Evolutionary conservation across 2,888 invertebrate species (phyloP).

Genomic region (Drosophila prostipennis): DNA sequence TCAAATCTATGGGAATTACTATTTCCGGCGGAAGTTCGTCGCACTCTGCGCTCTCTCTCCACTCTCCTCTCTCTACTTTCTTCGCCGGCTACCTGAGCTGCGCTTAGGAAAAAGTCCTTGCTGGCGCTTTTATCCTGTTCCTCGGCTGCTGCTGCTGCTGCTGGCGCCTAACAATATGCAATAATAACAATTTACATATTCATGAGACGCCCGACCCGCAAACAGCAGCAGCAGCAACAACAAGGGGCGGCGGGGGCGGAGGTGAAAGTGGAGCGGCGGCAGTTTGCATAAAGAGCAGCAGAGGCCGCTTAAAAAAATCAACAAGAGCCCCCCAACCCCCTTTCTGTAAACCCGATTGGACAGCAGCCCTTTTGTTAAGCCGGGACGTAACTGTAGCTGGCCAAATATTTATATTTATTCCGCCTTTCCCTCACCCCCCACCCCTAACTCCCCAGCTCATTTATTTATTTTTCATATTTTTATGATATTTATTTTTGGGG

Average conservation of each 20-base stretch:
- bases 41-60: background rate
- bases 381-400: constrained; percentile 66
- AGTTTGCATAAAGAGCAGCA: constrained; percentile 76
- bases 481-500: constrained; percentile 68
- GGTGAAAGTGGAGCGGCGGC: constrained; percentile 26
- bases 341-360: constrained; percentile 35
- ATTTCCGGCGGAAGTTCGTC: constrained; percentile 33
- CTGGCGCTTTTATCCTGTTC: constrained; percentile 24
- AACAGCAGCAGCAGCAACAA: constrained; percentile 35
- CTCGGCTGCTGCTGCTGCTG: constrained; percentile 28
- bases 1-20: constrained; percentile 40
- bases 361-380: constrained; percentile 68
- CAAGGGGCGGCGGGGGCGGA: background rate
- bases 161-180: constrained; percentile 75
- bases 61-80: background rate
- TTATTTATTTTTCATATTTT: constrained; percentile 73
- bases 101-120: constrained; percentile 24
- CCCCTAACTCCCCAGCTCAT: constrained; percentile 41
- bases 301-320: constrained; percentile 58
- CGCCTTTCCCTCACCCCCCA: background rate
- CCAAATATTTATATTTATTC: constrained; percentile 71
- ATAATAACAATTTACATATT: constrained; percentile 79
- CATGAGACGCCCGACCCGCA: constrained; percentile 73
- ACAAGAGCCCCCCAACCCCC: constrained; percentile 12
- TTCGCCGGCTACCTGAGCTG: constrained; percentile 19